These are phyloP conservation scores for Rutpela maculata DNA, from an alignment of 2,888 invertebrate species.

Conservation along the genomic window DNA sequence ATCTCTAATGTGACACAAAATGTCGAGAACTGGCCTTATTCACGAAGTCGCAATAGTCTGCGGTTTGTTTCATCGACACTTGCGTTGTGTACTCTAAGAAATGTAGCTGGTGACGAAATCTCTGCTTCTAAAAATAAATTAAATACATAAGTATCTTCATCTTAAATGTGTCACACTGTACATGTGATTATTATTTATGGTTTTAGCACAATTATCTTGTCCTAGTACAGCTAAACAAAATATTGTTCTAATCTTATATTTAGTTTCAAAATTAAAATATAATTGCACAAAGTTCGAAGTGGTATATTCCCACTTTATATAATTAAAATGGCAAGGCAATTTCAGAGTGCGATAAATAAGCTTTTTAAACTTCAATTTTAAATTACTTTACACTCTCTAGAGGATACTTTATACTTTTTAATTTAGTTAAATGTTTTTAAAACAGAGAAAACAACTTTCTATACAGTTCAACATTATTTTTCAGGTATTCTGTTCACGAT, in stretches of 20 bases:
- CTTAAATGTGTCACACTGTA: no score
- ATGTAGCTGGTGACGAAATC: no score
- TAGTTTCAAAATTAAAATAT: conserved; percentile 1
- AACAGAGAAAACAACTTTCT: conserved; percentile 11
- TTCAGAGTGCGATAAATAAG: conserved; percentile 50
- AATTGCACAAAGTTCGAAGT: background rate
- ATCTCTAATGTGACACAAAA: no score
- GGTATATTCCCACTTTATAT: conserved; percentile 44
- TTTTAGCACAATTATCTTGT: no score
- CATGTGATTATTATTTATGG: no score
- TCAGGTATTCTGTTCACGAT: background rate
- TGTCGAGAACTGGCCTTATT: no score
- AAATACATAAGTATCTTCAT: no score
- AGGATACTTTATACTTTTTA: conserved; percentile 38
- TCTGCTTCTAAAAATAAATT: no score
- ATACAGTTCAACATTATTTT: background rate
- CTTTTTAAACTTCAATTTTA: conserved; percentile 53
- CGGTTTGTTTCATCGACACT: no score
- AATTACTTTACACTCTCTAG: conserved; percentile 50
- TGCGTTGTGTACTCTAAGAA: no score
- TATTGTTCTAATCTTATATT: background rate
- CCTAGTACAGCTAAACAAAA: background rate
- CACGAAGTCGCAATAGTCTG: no score
- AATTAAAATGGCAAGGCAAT: conserved; percentile 52
- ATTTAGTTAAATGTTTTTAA: conserved; percentile 46